Evolutionary conservation across 1,140 invertebrate species (phyloP), one percentile per base, ranked within the genome.

Genomic region (Heterodera carotae): DNA sequence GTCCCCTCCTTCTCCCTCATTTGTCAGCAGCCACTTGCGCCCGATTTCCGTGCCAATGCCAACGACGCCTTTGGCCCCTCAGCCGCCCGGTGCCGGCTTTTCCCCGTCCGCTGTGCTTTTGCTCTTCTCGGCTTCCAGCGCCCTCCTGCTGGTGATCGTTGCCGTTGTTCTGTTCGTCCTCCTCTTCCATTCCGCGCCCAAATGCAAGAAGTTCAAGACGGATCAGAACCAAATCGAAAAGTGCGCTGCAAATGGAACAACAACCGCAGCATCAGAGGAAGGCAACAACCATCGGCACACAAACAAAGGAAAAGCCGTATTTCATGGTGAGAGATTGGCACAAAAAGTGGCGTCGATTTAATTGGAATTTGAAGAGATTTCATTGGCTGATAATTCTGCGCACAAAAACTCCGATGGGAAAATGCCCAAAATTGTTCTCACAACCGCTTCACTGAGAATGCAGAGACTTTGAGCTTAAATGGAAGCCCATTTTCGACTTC

Each of bases 371-470:
- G n/a, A 59, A 34, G 69, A 73, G 18, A 60, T 73, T 31, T 60
- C 53, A 25, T 56, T 22, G 72, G 64, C 27, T 29, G 72, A 56
- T 22, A 22, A 56, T 56, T 15, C 18, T 22, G 12, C 18, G 29
- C n/a, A 27, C n/a, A 74, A 74, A 62, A 27, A 4, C 12, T 56
- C 27, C 15, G 72, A 66, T 36, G 72, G 53, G n/a, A 43, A 34
- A 12, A 15, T 31, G 34, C 72, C 72, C n/a, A 36, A 62, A 62
- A 74, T 74, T 74, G 72, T 74, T 34, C 36, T 74, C 18, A 74
- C 56, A 31, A 74, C 53, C 39, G 72, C 72, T 25, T 74, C 72
- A 33, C 27, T 62, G 72, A 74, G 39, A 74, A 74, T 62, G 33
- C 59, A 64, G 5, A 56, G 48, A n/a, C 72, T 74, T 25, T 74